A percentile compares a stretch with the other conserved stretches of the same genome.
Conservation (phyloP, 2,888 invertebrate genomes). For the Microctonus aethiopoides region DNA sequence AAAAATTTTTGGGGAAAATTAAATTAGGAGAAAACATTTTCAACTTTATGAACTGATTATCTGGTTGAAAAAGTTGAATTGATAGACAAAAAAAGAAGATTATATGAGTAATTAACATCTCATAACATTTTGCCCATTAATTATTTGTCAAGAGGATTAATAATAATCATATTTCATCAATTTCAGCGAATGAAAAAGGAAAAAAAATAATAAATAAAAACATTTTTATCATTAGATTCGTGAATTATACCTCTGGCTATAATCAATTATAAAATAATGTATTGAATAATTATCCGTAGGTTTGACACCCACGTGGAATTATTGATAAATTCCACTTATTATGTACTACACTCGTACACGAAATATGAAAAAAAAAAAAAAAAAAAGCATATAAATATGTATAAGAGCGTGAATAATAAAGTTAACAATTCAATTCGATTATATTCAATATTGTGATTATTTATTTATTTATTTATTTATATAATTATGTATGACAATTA, state of each 20-base stretch:
- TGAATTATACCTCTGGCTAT: conserved; percentile 42
- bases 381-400: conserved; percentile 37
- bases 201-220: conserved; percentile 31
- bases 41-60: neutral
- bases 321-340: conserved; percentile 36
- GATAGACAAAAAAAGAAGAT: conserved; percentile 21
- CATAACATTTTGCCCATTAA: conserved; percentile 14
- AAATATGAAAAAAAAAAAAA: too few species aligned
- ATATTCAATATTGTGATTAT: conserved; percentile 12
- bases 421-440: conserved; percentile 34
- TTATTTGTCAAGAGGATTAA: conserved; percentile 24
- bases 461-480: conserved; percentile 18
- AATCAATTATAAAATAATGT: conserved; percentile 38
- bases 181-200: conserved; percentile 21
- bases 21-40: conserved; percentile 15
- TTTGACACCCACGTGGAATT: conserved; percentile 43
- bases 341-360: conserved; percentile 40
- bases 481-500: conserved; percentile 26
- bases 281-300: conserved; percentile 38
- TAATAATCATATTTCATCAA: conserved; percentile 23
- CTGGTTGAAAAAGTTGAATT: conserved; percentile 24
- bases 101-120: conserved; percentile 30
- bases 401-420: conserved; percentile 40
- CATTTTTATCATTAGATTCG: conserved; percentile 39
- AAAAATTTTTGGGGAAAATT: neutral